Evolutionary conservation across 2,888 invertebrate genomes (phyloP), one percentile per base, ranked within the genome.

Genomic region (Cheilosia impressa): DNA sequence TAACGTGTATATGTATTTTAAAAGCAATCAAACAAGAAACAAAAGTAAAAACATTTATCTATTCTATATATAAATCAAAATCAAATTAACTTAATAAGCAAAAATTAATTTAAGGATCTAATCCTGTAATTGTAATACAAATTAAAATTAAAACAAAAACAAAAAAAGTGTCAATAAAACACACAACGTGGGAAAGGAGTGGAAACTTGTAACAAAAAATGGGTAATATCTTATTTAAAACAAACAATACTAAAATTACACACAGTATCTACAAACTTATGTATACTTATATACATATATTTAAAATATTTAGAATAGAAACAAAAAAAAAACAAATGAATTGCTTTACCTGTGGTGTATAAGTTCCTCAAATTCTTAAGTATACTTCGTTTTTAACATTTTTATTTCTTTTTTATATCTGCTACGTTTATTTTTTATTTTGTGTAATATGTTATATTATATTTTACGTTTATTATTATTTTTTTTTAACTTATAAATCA

Each of bases 311-410:
- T 78, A 55, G 53, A 69, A 52, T 66, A 73, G 57, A 63, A 57
- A 78, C 10, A 13, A 69, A 66, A 53, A 24, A 71, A 43, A 75
- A 88, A 88, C 87, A 88, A 87, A 88, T 79, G 88, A 89, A 89
- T 89, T 90, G 89, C 89, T 90, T 90, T 90, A 89, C 89, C 90
- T 90, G 89, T 90, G 91, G 90, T 90, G 89, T 90, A 90, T 89
- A 90, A 91, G 91, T 91, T 91, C 91, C 91, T 91, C 89, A 88
- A 90, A 88, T 88, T 76, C 76, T 85, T 85, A 85, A 71, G 63
- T 84, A 79, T 79, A 75, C 68, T 69, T 80, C 66, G 68, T 79
- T 72, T 73, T 52, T 47, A 47, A 47, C 47, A 87, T 87, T 88
- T 87, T 88, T 72, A 69, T 87, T 65, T 75, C 76, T 75, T 65